phyloP scores from a whole-genome alignment of 1,140 invertebrate genomes.

The Cydia amplana region DNA sequence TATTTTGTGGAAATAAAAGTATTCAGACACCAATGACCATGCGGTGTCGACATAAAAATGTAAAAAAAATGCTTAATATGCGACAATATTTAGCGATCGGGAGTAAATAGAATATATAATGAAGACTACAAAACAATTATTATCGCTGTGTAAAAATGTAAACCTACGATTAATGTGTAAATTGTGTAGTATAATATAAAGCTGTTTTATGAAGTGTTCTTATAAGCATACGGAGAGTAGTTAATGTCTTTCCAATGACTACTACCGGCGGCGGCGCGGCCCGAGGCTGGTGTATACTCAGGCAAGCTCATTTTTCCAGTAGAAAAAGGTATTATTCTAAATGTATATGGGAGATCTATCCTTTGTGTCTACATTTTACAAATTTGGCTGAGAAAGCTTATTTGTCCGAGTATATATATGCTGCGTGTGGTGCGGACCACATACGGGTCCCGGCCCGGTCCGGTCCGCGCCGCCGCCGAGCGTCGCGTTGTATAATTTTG shows the following conservation, averaged over 20 bases:
- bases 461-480: slow-evolving; percentile 37
- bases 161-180: slow-evolving; percentile 77
- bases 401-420: too few relatives aligned
- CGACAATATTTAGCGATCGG: slow-evolving; percentile 78
- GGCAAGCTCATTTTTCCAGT: too few relatives aligned
- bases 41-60: slow-evolving; percentile 56
- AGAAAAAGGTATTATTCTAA: too few relatives aligned
- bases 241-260: slow-evolving; percentile 46
- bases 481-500: slow-evolving; percentile 63
- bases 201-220: slow-evolving; percentile 78
- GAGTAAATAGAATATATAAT: slow-evolving; percentile 74
- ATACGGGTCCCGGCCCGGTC: too few relatives aligned
- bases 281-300: not conserved
- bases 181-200: slow-evolving; percentile 78
- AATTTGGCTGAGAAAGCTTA: too few relatives aligned
- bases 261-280: slow-evolving; percentile 37
- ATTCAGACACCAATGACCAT: slow-evolving; percentile 56
- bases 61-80: slow-evolving; percentile 71
- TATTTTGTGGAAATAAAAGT: slow-evolving; percentile 58
- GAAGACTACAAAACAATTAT: slow-evolving; percentile 77
- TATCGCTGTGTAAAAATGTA: slow-evolving; percentile 79
- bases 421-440: too few relatives aligned
- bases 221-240: slow-evolving; percentile 69
- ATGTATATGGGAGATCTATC: too few relatives aligned
- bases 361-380: too few relatives aligned